Percentiles rank a stretch among this genome's conserved stretches.
Conservation (phyloP, 1,140 invertebrate species). For the Apis cerana region DNA sequence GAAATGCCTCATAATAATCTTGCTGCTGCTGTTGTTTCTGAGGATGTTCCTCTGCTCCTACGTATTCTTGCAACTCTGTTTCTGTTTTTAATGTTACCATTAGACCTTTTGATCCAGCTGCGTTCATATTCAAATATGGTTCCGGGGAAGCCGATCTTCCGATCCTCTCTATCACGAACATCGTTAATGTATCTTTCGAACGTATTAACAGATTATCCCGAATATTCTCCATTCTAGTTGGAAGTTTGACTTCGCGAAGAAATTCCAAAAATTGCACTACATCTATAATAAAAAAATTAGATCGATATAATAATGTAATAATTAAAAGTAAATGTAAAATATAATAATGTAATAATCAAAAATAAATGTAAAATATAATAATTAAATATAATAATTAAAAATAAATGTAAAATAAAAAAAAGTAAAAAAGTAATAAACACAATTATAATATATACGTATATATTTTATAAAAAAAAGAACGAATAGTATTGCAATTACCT, state of each 20-base stretch:
- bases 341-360: not conserved
- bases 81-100: conserved; percentile 24
- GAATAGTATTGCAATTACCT: conserved; percentile 35
- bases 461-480: not conserved
- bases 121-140: conserved; percentile 76
- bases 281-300: conserved; percentile 55
- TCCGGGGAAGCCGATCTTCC: conserved; percentile 64
- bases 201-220: conserved; percentile 68
- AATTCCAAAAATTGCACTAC: conserved; percentile 74
- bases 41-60: conserved; percentile 55
- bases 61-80: conserved; percentile 63
- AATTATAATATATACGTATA: not conserved
- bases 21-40: conserved; percentile 16
- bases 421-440: not conserved
- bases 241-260: conserved; percentile 67
- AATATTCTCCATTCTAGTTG: conserved; percentile 56
- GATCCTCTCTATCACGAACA: not conserved
- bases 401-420: not conserved
- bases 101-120: conserved; percentile 58
- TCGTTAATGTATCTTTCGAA: conserved; percentile 65
- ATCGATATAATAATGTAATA: too few species aligned
- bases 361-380: not conserved
- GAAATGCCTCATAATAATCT: conserved; percentile 71
- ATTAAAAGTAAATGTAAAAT: not conserved
- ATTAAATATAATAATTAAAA: not conserved